phyloP scores from a whole-genome alignment of 2,797 vertebrate species.

The Sebastolobus altivelis region DNA sequence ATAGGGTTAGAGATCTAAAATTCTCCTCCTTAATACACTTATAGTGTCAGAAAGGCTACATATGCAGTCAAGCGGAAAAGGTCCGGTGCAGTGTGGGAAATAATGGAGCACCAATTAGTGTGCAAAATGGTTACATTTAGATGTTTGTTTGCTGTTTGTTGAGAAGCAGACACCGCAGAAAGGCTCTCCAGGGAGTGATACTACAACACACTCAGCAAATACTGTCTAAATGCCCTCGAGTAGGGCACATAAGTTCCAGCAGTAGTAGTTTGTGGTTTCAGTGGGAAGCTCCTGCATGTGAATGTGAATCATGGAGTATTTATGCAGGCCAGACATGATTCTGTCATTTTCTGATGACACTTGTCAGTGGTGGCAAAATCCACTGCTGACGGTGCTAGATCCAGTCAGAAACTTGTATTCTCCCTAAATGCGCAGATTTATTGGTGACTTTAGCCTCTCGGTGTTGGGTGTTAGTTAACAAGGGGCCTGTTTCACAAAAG shows the following conservation, averaged over 20 bases:
- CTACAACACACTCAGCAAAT: slow-evolving; percentile 4
- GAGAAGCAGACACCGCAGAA: slow-evolving; percentile 18
- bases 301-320: slow-evolving; percentile 10
- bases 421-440: slow-evolving; percentile 7
- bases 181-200: slow-evolving; percentile 13
- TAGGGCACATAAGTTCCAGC: not conserved
- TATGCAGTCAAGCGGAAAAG: slow-evolving; percentile 34
- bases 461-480: not conserved
- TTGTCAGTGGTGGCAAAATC: not conserved
- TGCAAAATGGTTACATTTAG: slow-evolving; percentile 31
- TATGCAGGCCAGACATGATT: not conserved
- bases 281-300: not conserved
- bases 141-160: slow-evolving; percentile 42
- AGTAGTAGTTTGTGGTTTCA: not conserved
- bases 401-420: not conserved
- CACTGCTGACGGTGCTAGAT: not conserved
- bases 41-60: slow-evolving; percentile 18
- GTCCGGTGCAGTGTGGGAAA: slow-evolving; percentile 13
- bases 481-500: not conserved
- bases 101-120: slow-evolving; percentile 42
- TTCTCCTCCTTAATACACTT: not conserved
- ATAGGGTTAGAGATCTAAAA: not conserved
- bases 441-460: not conserved
- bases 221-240: slow-evolving; percentile 5
- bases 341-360: not conserved